Conservation (phyloP, 1,140 invertebrate species). For the Xylocopa sonorina region DNA sequence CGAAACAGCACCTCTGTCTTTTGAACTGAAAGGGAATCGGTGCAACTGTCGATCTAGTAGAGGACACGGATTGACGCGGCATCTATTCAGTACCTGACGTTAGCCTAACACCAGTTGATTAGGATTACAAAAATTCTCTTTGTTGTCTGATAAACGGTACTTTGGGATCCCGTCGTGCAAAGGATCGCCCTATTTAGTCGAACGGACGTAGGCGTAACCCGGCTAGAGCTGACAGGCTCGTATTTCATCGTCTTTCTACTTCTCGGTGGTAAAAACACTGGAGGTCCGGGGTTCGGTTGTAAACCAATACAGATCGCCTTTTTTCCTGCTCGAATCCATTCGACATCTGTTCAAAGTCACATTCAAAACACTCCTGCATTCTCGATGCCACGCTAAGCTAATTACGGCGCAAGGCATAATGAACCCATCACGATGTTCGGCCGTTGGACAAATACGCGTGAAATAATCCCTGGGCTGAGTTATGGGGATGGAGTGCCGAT, state of each 20-base stretch:
- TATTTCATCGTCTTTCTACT: slow-evolving; percentile 42
- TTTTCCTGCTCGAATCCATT: slow-evolving; percentile 24
- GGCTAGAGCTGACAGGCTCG: slow-evolving; percentile 16
- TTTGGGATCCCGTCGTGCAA: background rate
- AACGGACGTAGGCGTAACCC: slow-evolving; percentile 29
- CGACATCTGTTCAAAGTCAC: slow-evolving; percentile 44
- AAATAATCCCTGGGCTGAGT: slow-evolving; percentile 28
- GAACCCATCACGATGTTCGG: slow-evolving; percentile 16
- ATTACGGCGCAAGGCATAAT: slow-evolving; percentile 25
- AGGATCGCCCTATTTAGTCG: slow-evolving; percentile 28
- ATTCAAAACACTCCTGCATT: slow-evolving; percentile 10
- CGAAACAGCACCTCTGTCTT: background rate
- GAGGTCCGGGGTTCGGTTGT: slow-evolving; percentile 2
- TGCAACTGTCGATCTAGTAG: background rate
- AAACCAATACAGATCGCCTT: slow-evolving; percentile 21
- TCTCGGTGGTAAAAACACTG: slow-evolving; percentile 2
- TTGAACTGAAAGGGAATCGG: background rate
- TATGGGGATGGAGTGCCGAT: background rate
- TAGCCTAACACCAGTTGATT: background rate
- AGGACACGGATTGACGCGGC: too few species aligned
- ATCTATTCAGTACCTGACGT: too few species aligned
- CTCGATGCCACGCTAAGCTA: slow-evolving; percentile 1
- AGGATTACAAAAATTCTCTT: background rate
- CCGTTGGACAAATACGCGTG: slow-evolving; percentile 22
- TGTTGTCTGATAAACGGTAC: background rate